Evolutionary conservation across 2,797 vertebrate genomes (phyloP).

Genomic region (Psittacula derbiana): DNA sequence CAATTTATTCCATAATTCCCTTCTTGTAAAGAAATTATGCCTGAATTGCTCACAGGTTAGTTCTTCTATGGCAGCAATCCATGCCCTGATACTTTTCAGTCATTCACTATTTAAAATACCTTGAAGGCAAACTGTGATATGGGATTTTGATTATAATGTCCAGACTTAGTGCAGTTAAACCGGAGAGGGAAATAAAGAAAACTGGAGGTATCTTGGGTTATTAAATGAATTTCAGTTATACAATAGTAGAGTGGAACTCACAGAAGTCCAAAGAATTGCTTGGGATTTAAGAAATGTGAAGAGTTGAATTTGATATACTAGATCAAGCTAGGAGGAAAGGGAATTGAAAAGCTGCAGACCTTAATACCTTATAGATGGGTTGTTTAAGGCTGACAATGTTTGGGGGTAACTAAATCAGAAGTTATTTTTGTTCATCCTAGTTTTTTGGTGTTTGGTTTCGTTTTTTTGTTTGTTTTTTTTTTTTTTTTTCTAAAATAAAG

Average conservation of each 20-base stretch:
- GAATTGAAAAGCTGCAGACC: not conserved
- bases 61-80: not conserved
- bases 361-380: not conserved
- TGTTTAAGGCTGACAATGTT: not conserved
- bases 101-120: not conserved
- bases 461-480: too few species aligned
- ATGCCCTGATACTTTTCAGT: not conserved
- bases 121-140: not conserved
- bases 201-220: not conserved
- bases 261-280: not conserved
- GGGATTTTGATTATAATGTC: slow-evolving; percentile 5
- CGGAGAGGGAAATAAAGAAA: not conserved
- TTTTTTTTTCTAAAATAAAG: not conserved
- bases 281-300: not conserved
- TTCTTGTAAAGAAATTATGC: not conserved
- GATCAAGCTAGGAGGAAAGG: not conserved
- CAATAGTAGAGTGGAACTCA: not conserved
- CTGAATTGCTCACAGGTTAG: not conserved
- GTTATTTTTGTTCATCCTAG: not conserved
- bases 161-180: not conserved
- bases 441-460: not conserved
- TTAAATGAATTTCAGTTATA: slow-evolving; percentile 3
- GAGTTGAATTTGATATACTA: not conserved
- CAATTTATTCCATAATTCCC: slow-evolving; percentile 14
- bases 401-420: not conserved